Evolutionary conservation across 2,113 vertebrate species (phyloP).

Genomic region (Epinephelus fuscoguttatus): DNA sequence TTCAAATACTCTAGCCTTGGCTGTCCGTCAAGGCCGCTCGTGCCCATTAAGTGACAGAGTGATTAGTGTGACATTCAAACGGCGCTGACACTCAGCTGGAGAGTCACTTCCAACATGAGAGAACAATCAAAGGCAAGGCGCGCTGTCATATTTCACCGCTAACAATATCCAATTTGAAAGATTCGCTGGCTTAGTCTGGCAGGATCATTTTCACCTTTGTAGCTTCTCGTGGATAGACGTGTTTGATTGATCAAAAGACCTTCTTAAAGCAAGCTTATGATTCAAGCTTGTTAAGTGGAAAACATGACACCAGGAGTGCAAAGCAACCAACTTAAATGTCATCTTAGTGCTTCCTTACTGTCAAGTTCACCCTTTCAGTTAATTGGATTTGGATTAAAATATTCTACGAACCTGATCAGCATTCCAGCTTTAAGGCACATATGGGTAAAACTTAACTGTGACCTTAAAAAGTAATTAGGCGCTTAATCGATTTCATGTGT

Average conservation of each 20-base stretch:
- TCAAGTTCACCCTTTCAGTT: conserved; percentile 5
- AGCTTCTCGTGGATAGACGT: neutral
- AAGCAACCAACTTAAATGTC: conserved; percentile 17
- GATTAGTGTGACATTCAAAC: conserved; percentile 57
- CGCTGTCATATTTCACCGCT: conserved; percentile 23
- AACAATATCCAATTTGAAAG: conserved; percentile 45
- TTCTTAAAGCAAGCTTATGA: conserved; percentile 3
- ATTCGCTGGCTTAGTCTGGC: conserved; percentile 1
- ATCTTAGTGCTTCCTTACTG: neutral
- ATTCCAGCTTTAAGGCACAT: neutral
- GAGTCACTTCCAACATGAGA: conserved; percentile 21
- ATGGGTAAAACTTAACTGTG: conserved; percentile 24
- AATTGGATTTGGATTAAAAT: conserved; percentile 33
- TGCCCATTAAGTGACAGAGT: conserved; percentile 51
- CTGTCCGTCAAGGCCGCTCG: conserved; percentile 48
- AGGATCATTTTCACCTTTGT: conserved; percentile 8
- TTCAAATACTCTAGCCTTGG: conserved; percentile 47
- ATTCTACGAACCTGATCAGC: conserved; percentile 10
- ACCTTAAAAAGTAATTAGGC: conserved; percentile 59
- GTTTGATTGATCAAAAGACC: conserved; percentile 31
- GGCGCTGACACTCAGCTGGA: conserved; percentile 5
- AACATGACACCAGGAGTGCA: neutral
- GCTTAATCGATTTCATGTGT: conserved; percentile 45
- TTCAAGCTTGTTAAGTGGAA: conserved; percentile 36
- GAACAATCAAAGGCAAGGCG: conserved; percentile 19